Percentiles rank a stretch among this genome's conserved stretches.
These are phyloP conservation scores for Eubasilissa regina DNA, from an alignment of 1,140 invertebrate genomes.

Conservation along the genomic window DNA sequence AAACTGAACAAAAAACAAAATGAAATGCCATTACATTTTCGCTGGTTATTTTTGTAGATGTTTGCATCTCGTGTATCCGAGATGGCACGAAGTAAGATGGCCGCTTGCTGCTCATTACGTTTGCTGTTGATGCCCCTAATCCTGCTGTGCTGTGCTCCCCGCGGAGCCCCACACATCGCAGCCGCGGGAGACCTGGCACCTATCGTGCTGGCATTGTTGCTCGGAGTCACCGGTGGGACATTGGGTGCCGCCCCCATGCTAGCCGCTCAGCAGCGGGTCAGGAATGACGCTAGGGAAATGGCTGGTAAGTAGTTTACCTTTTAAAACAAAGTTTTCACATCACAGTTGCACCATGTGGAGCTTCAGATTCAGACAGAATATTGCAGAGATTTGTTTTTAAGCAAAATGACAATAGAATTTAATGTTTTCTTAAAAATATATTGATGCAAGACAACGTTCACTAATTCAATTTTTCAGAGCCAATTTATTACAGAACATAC, in stretches of 20 bases:
- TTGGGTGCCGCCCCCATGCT: slow-evolving; percentile 94
- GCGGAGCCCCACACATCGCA: slow-evolving; percentile 80
- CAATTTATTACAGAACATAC: too few relatives aligned
- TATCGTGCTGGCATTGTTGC: slow-evolving; percentile 80
- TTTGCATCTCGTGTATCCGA: slow-evolving; percentile 85
- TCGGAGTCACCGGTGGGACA: slow-evolving; percentile 90
- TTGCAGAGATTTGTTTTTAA: too few relatives aligned
- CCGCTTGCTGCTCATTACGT: slow-evolving; percentile 80
- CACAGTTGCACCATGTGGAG: too few relatives aligned
- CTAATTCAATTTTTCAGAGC: too few relatives aligned
- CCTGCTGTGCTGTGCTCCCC: slow-evolving; percentile 84
- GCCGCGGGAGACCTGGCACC: slow-evolving; percentile 76
- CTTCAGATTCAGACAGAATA: too few relatives aligned
- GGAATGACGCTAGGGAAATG: slow-evolving; percentile 69
- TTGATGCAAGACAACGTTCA: too few relatives aligned
- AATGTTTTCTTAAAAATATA: too few relatives aligned
- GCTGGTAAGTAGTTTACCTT: slow-evolving; percentile 63
- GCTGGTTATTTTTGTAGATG: slow-evolving; percentile 71
- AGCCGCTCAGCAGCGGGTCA: slow-evolving; percentile 86
- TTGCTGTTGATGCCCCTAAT: slow-evolving; percentile 86
- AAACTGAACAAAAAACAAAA: too few relatives aligned
- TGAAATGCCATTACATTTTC: too few relatives aligned
- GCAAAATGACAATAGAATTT: too few relatives aligned
- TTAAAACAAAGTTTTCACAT: too few relatives aligned
- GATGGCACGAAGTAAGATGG: slow-evolving; percentile 83